Conservation (phyloP, 2,888 invertebrate species). For the Temnothorax unifasciatus region DNA sequence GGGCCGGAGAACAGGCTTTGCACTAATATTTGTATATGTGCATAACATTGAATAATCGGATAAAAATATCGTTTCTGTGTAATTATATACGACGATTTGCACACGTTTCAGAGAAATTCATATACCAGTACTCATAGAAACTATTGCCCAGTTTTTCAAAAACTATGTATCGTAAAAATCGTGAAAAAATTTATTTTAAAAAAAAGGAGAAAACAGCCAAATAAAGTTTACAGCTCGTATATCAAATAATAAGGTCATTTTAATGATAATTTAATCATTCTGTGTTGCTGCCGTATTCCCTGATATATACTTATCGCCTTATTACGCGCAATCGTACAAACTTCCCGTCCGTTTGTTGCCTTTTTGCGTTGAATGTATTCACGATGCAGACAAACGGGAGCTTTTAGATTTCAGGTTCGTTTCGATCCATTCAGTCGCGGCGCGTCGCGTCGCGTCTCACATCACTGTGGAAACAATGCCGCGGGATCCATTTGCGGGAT, state of each 20-base stretch:
- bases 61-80: background rate
- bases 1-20: background rate
- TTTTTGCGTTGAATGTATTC: constrained; percentile 45
- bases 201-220: background rate
- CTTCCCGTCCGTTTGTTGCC: background rate
- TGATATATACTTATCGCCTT: constrained; percentile 8
- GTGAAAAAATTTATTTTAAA: background rate
- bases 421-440: constrained; percentile 68
- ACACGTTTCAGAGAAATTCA: background rate
- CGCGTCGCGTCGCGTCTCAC: constrained; percentile 52
- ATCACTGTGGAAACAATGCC: constrained; percentile 59
- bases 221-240: background rate
- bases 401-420: constrained; percentile 73
- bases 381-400: constrained; percentile 66
- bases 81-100: background rate
- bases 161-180: background rate
- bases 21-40: background rate
- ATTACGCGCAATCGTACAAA: constrained; percentile 17
- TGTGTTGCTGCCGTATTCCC: background rate
- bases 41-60: background rate
- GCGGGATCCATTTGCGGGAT: constrained; percentile 45
- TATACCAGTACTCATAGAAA: background rate
- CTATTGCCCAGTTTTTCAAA: background rate
- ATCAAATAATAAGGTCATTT: background rate
- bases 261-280: background rate